Base-by-base conservation (phyloP, 1,140 invertebrate genomes). In the Mya arenaria region DNA sequence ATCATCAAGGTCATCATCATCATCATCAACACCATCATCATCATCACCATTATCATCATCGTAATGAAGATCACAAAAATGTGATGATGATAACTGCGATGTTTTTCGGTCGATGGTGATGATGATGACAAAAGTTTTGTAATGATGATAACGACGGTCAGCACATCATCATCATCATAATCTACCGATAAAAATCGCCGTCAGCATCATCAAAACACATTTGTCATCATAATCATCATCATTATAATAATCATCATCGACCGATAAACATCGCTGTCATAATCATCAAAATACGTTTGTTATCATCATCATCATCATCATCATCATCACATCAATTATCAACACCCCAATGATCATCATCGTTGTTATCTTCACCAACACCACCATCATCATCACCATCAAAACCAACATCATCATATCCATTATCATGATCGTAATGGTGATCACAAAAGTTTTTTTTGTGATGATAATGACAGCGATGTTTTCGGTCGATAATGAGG, bases 261-360 rank as follows among this genome's bases (percentile, higher is more conserved):
- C 10, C 19, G 10, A 48, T 48, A 10, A 48, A 13, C 41, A 60
- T 60, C 56, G 25, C 25, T 25, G 25, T 60, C 56, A 60, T 60
- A 8, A 60, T 60, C 56, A 60, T 60, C 56, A 25, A 15, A 15
- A 60, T 60, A 60, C 23, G 10, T 13, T 60, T 23, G 23, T 60
- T 23, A 60, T 60, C 56, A 60, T 60, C 56, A 60, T 60, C 56
- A 60, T 60, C 28, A 60, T 60, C 56, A 60, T 48, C 56, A 60
- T 60, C 56, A 60, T 60, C 19, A 60, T 30, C 56, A 48, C 19
- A 10, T 13, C 41, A 48, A 48, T 19, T 13, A 48, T 48, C 19
- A 48, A 13, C 41, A 48, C 10, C 41, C 10, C 41, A 10, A 10
- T 23, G 25, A 60, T 60, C 8, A 60, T 23, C 56, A 60, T 60